A percentile compares a stretch with the other conserved stretches of the same genome.
Conservation (phyloP, 2,797 vertebrate genomes). For the Eospalax fontanierii region DNA sequence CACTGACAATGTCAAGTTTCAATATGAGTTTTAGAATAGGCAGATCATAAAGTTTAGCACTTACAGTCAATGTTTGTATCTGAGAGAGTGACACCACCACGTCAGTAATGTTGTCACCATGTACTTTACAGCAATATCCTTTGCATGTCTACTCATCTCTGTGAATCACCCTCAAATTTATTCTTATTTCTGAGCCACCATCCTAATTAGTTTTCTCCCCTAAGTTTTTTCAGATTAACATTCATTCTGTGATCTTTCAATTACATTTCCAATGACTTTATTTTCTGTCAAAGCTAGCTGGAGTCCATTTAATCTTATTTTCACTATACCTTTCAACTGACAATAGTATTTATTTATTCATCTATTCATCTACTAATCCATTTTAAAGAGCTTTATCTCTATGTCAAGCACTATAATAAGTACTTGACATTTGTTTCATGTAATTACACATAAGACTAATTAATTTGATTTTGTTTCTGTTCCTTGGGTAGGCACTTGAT, state of each 20-base stretch:
- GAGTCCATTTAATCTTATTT: not conserved
- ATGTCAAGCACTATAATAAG: not conserved
- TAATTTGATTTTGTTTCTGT: not conserved
- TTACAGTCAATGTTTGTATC: not conserved
- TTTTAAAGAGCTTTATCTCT: not conserved
- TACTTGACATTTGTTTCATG: not conserved
- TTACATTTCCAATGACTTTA: not conserved
- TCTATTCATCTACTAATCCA: not conserved
- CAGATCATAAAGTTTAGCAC: rapidly evolving
- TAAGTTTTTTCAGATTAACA: not conserved
- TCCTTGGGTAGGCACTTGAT: not conserved
- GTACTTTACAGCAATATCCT: not conserved
- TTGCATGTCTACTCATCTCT: not conserved
- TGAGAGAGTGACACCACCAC: not conserved
- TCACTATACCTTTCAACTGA: conserved; percentile 1
- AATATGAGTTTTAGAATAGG: not conserved
- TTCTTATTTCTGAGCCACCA: not conserved
- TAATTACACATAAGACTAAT: conserved; percentile 6
- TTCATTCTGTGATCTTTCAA: not conserved
- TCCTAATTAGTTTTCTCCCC: not conserved
- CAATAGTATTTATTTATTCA: not conserved
- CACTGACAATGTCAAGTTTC: not conserved
- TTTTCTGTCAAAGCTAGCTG: not conserved
- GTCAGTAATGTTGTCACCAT: not conserved
- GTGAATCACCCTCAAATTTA: not conserved